Conservation (phyloP, 2,888 invertebrate genomes). For the Apoda limacodes region DNA sequence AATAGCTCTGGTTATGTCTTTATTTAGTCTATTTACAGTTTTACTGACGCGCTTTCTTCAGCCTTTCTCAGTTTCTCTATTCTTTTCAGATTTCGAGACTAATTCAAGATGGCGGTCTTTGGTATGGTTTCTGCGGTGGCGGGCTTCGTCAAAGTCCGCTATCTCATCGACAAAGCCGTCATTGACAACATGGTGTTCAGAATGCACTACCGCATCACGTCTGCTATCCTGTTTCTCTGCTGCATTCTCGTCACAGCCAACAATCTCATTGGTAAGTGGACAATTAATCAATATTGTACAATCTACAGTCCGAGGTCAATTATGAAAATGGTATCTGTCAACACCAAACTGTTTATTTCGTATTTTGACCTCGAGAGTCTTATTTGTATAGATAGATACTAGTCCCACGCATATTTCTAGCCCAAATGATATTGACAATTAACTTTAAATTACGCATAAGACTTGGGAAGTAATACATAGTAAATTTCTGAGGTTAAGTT, state of each 20-base stretch:
- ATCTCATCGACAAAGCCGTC: conserved; percentile 87
- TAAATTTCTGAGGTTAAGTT: too few species aligned
- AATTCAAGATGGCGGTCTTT: conserved; percentile 78
- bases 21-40: background rate
- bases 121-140: conserved; percentile 90
- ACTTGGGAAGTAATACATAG: too few species aligned
- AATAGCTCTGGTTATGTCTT: too few species aligned
- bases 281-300: background rate
- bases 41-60: conserved; percentile 23
- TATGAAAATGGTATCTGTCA: background rate
- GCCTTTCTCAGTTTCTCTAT: conserved; percentile 8
- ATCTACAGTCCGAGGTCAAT: background rate
- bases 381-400: too few species aligned
- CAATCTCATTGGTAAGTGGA: conserved; percentile 85
- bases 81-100: conserved; percentile 28
- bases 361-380: too few species aligned
- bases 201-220: conserved; percentile 89
- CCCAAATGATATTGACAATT: too few species aligned
- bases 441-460: too few species aligned
- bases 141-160: conserved; percentile 91
- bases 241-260: conserved; percentile 91
- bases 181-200: conserved; percentile 93
- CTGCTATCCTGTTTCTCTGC: conserved; percentile 86
- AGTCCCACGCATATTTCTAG: too few species aligned
- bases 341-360: too few species aligned